Percentiles rank a stretch among this genome's conserved stretches.
These are phyloP conservation scores for Spodoptera exigua DNA, from an alignment of 2,888 invertebrate genomes.

Conservation along the genomic window DNA sequence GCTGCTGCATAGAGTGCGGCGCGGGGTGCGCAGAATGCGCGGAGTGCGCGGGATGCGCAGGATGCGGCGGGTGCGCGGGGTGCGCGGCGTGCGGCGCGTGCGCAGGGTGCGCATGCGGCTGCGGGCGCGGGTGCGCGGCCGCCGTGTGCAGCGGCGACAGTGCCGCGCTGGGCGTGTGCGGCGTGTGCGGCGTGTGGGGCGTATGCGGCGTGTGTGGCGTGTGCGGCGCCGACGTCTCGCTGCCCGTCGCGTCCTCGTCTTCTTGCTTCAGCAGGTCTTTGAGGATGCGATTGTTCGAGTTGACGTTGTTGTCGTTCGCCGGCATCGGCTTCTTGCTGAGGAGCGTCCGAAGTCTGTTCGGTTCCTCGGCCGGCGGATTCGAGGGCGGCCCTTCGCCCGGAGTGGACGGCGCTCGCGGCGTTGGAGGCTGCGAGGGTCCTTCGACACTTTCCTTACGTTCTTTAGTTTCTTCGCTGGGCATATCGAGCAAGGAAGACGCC, in stretches of 20 bases:
- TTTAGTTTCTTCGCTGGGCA: constrained; percentile 85
- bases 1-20: constrained; percentile 60
- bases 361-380: constrained; percentile 79
- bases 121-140: constrained; percentile 57
- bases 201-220: constrained; percentile 81
- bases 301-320: constrained; percentile 69
- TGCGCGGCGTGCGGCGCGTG: constrained; percentile 64
- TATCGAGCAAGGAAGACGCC: constrained; percentile 89
- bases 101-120: constrained; percentile 55
- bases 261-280: constrained; percentile 84
- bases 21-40: constrained; percentile 58
- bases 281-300: constrained; percentile 79
- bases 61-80: constrained; percentile 36
- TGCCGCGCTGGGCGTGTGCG: constrained; percentile 60
- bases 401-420: constrained; percentile 75
- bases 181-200: constrained; percentile 74
- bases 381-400: constrained; percentile 68
- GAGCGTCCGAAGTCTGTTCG: constrained; percentile 89
- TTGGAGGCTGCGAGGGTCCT: constrained; percentile 63
- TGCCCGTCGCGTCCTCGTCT: constrained; percentile 82
- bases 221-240: constrained; percentile 83
- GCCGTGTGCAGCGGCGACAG: constrained; percentile 68
- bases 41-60: constrained; percentile 38
- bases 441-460: constrained; percentile 84
- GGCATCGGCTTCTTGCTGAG: constrained; percentile 88